Evolutionary conservation across 2,797 vertebrate species (phyloP).

Genomic region (Macroramphosus scolopax): DNA sequence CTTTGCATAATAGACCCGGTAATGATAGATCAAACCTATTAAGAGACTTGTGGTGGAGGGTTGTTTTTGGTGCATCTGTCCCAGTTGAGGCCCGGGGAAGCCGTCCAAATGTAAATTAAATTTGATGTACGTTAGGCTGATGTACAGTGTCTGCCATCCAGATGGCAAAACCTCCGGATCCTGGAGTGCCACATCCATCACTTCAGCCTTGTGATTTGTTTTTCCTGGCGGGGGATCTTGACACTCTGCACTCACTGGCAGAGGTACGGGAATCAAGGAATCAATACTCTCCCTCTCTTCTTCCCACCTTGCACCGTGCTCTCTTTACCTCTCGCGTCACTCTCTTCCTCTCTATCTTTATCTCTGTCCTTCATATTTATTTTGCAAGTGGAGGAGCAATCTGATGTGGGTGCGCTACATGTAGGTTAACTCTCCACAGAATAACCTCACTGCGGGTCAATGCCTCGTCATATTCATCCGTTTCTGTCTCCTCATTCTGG

Average conservation of each 20-base stretch:
- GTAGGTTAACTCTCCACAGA: slow-evolving; percentile 66
- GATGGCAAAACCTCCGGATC: slow-evolving; percentile 75
- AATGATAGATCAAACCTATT: slow-evolving; percentile 71
- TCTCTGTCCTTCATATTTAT: slow-evolving; percentile 63
- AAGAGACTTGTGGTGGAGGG: slow-evolving; percentile 52
- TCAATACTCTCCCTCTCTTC: slow-evolving; percentile 71
- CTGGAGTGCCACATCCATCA: slow-evolving; percentile 83
- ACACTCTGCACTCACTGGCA: slow-evolving; percentile 75
- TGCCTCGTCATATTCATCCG: slow-evolving; percentile 49
- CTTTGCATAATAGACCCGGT: slow-evolving; percentile 71
- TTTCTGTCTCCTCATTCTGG: slow-evolving; percentile 35
- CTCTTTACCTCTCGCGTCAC: slow-evolving; percentile 21
- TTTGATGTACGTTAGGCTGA: slow-evolving; percentile 79
- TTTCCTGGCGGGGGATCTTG: slow-evolving; percentile 80
- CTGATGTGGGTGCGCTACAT: slow-evolving; percentile 58
- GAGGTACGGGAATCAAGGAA: slow-evolving; percentile 77
- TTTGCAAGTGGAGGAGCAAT: slow-evolving; percentile 54
- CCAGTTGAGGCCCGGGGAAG: slow-evolving; percentile 66
- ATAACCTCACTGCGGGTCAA: slow-evolving; percentile 50
- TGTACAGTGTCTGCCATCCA: slow-evolving; percentile 78
- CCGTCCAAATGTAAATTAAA: slow-evolving; percentile 85
- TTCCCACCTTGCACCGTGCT: slow-evolving; percentile 47
- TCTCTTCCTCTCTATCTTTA: slow-evolving; percentile 22
- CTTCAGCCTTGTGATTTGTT: slow-evolving; percentile 77
- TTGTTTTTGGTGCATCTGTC: slow-evolving; percentile 68